Base-by-base conservation (phyloP, 2,113 vertebrate genomes). In the Erpornis zantholeuca region DNA sequence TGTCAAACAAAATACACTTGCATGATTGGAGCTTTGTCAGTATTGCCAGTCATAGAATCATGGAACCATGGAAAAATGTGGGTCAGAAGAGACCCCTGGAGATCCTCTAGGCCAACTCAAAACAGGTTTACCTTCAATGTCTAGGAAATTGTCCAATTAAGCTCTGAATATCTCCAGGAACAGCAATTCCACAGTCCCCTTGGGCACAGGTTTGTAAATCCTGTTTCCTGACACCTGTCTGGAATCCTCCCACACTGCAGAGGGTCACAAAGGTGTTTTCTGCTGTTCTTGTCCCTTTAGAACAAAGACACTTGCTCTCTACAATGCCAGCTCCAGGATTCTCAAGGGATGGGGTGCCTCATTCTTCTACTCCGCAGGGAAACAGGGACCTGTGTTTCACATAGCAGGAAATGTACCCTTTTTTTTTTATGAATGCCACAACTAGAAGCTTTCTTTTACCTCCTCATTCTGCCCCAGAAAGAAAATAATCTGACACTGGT, bases 121-220 rank as follows among this genome's bases (percentile, higher is more conserved):
- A 75, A 35, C 11, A 64, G 12, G n/a, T 36, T 81, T 31, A 56
- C 20, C 16, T 68, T 52, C 57, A 64, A 3, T 11, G 29, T 25
- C 38, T 20, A n/a, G 16, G 40, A 27, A 3, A 61, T 7, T n/a
- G 23, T 49, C 40, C n/a, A 56, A 3, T 15, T 28, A 38, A 53
- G 15, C 60, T 71, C 45, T 54, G 6, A 81, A 4, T 60, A 60
- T 28, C 24, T 53, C 40, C 61, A 71, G 25, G 2, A 7, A 33
- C 5, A 54, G 38, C 0, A 0, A 52, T n/a, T 63, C 29, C 29
- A 70, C 45, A 75, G 20, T 11, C 14, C 29, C 33, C 20, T 77
- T 1, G 1, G 27, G 38, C 9, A 72, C 23, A 6, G 38, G 10
- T 50, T 54, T 88, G 64, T 59, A 85, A 85, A 82, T 76, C 11